Evolutionary conservation across 2,113 vertebrate genomes (phyloP).

Genomic region (Bubo scandiacus): DNA sequence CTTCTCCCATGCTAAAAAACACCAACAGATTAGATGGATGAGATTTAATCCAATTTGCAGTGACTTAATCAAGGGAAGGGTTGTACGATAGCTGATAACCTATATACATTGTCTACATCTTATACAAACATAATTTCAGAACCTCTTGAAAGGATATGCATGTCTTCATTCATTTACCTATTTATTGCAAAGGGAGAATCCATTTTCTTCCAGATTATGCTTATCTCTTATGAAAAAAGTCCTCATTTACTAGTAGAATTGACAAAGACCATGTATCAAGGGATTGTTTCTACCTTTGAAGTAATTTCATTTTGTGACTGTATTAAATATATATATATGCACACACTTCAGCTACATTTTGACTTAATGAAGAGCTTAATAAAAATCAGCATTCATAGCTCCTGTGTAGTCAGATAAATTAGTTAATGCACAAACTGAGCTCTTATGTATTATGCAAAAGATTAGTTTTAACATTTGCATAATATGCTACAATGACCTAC

Average conservation of each 20-base stretch:
- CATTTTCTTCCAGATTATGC: neutral
- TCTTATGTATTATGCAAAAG: conserved; percentile 81
- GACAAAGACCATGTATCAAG: neutral
- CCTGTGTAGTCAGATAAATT: conserved; percentile 74
- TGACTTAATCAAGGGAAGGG: neutral
- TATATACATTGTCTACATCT: neutral
- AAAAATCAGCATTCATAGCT: conserved; percentile 77
- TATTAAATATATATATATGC: conserved; percentile 31
- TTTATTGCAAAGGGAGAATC: neutral
- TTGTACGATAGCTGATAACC: neutral
- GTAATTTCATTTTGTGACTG: conserved; percentile 46
- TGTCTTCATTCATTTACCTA: neutral
- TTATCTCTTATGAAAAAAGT: neutral
- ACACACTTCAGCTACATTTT: conserved; percentile 58
- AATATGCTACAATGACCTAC: conserved; percentile 74
- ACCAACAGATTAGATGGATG: neutral
- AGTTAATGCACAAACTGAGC: conserved; percentile 74
- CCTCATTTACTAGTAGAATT: neutral
- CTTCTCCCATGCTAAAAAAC: neutral
- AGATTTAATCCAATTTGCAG: neutral
- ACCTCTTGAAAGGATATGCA: neutral
- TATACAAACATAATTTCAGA: conserved; percentile 14
- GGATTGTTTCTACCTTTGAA: conserved; percentile 29
- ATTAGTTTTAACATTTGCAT: conserved; percentile 78
- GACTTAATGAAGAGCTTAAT: conserved; percentile 78